Conservation (phyloP, 2,113 vertebrate species). For the Chamaea fasciata region DNA sequence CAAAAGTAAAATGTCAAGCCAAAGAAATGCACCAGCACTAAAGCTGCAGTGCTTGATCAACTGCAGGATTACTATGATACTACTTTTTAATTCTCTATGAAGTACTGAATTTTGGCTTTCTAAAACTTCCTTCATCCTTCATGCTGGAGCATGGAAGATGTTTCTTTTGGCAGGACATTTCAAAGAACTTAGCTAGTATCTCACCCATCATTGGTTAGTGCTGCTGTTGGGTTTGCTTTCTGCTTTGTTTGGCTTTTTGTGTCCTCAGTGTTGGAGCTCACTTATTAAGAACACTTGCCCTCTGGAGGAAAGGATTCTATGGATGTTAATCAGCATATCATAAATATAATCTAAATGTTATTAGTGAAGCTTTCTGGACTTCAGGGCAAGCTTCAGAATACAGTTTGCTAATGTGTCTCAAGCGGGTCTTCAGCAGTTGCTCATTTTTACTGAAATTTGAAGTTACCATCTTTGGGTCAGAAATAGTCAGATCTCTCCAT, state of each 20-base stretch:
- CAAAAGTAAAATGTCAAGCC: background rate
- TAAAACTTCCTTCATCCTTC: background rate
- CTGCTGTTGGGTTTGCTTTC: background rate
- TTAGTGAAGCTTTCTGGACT: constrained; percentile 1
- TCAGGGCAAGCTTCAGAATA: background rate
- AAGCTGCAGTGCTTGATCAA: background rate
- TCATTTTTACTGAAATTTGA: constrained; percentile 7
- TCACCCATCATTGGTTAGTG: background rate
- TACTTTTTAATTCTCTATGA: background rate
- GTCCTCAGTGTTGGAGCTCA: background rate
- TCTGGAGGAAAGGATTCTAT: background rate
- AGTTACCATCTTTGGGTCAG: background rate
- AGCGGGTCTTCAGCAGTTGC: background rate
- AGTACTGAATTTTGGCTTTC: background rate
- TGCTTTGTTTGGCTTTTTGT: background rate
- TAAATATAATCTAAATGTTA: background rate
- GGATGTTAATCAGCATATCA: constrained; percentile 30
- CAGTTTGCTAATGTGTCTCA: background rate
- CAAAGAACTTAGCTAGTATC: background rate
- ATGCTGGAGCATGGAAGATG: background rate
- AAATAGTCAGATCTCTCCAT: background rate
- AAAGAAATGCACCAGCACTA: background rate
- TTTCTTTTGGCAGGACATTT: constrained; percentile 17
- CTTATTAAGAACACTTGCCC: background rate
- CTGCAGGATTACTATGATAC: background rate